Conservation (phyloP, 1,140 invertebrate species). For the Heliconius hewitsoni region DNA sequence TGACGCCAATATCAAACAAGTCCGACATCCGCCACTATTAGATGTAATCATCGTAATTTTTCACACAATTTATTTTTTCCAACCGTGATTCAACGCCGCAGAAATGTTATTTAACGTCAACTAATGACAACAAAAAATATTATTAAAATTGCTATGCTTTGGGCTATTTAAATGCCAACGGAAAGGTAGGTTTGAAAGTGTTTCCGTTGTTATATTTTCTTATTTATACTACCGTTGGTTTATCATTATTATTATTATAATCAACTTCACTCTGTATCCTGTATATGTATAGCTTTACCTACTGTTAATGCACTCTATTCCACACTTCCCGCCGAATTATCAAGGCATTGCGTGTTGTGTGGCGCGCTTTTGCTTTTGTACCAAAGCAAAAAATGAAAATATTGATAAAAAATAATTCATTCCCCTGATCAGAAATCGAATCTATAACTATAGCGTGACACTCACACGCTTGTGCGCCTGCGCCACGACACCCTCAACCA, state of each 20-base stretch:
- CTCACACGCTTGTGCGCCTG: too few species aligned
- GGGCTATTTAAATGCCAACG: constrained; percentile 34
- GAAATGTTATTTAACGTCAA: constrained; percentile 73
- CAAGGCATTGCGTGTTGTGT: too few species aligned
- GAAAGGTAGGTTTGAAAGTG: background rate
- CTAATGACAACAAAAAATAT: constrained; percentile 78
- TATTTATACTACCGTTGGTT: background rate
- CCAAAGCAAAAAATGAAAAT: too few species aligned
- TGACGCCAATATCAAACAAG: constrained; percentile 73
- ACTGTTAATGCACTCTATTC: too few species aligned
- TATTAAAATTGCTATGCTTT: constrained; percentile 50
- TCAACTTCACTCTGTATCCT: too few species aligned
- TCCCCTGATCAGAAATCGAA: too few species aligned
- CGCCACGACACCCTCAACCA: too few species aligned
- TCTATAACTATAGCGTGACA: too few species aligned
- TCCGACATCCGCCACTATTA: constrained; percentile 65
- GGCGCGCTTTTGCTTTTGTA: too few species aligned
- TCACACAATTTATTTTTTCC: constrained; percentile 79
- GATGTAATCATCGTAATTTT: constrained; percentile 80
- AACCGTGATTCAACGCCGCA: constrained; percentile 61
- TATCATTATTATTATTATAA: background rate
- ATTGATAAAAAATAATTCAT: too few species aligned
- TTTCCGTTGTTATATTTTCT: background rate
- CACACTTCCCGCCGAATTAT: too few species aligned
- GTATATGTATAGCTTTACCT: too few species aligned